phyloP scores from a whole-genome alignment of 2,888 invertebrate species.

The Prenolepis imparis region DNA sequence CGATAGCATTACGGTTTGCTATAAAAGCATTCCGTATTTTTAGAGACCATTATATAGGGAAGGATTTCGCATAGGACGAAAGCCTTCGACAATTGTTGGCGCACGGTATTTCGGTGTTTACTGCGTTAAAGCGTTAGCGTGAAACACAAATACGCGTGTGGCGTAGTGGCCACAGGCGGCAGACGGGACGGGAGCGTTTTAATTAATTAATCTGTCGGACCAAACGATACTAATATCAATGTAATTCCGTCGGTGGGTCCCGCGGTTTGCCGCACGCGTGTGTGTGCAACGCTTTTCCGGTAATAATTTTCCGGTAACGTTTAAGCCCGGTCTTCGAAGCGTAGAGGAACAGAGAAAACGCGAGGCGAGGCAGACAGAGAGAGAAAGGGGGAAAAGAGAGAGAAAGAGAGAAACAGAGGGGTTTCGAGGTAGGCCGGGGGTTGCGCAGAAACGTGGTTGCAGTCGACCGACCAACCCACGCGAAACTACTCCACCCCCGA shows the following conservation, averaged over 20 bases:
- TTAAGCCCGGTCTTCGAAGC: constrained; percentile 68
- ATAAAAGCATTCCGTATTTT: neutral
- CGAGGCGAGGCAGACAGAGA: constrained; percentile 34
- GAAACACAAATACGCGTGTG: constrained; percentile 86
- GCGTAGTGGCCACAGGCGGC: constrained; percentile 62
- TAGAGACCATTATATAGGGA: neutral
- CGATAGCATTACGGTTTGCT: neutral
- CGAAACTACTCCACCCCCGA: constrained; percentile 72
- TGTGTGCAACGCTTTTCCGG: constrained; percentile 75
- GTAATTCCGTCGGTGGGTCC: constrained; percentile 81
- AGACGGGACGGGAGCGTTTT: constrained; percentile 76
- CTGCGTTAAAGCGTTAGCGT: constrained; percentile 41
- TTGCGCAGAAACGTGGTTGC: constrained; percentile 70
- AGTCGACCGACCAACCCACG: constrained; percentile 73
- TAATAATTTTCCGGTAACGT: constrained; percentile 79
- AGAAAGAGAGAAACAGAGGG: neutral
- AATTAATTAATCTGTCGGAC: constrained; percentile 84
- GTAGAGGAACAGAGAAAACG: constrained; percentile 47
- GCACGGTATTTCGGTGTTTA: constrained; percentile 18
- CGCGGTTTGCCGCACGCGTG: constrained; percentile 82
- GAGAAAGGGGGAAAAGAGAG: constrained; percentile 26
- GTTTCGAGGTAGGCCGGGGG: constrained; percentile 34
- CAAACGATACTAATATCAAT: constrained; percentile 85
- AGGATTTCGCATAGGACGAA: constrained; percentile 13
- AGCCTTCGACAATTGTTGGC: constrained; percentile 46